Percentiles rank a stretch among this genome's conserved stretches.
These are phyloP conservation scores for Scleropages formosus DNA, from an alignment of 2,797 vertebrate species.

Conservation along the genomic window DNA sequence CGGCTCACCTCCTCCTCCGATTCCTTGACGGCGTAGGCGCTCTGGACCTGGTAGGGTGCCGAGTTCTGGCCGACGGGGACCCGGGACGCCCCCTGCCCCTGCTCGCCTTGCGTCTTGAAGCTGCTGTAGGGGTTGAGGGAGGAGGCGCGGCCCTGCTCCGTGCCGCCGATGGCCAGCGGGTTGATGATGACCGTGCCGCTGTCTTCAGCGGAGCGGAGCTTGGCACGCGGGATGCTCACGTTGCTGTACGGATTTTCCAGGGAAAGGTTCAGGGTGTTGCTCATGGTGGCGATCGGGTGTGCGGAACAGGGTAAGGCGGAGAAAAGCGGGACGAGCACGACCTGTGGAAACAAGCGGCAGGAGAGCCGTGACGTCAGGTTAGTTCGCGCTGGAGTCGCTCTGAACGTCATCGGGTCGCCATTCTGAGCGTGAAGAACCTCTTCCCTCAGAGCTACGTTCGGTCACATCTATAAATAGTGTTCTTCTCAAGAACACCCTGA, in stretches of 20 bases:
- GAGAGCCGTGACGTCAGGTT: too few species aligned
- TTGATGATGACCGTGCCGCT: slow-evolving; percentile 48
- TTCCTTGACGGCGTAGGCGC: slow-evolving; percentile 29
- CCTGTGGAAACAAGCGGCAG: slow-evolving; percentile 21
- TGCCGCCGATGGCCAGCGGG: slow-evolving; percentile 33
- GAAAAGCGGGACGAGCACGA: background rate
- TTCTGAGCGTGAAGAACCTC: too few species aligned
- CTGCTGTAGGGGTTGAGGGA: slow-evolving; percentile 52
- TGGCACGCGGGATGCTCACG: slow-evolving; percentile 61
- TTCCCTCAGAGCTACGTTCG: background rate
- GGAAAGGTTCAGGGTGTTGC: slow-evolving; percentile 57
- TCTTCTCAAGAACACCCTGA: too few species aligned
- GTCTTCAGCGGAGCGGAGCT: slow-evolving; percentile 48
- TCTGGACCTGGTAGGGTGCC: slow-evolving; percentile 12
- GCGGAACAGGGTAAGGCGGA: background rate
- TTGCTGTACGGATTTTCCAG: slow-evolving; percentile 66
- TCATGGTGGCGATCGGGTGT: background rate
- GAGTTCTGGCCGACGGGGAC: slow-evolving; percentile 11
- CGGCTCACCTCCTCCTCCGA: slow-evolving; percentile 18
- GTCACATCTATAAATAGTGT: too few species aligned
- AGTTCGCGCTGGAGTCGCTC: background rate
- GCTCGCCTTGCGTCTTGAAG: slow-evolving; percentile 43
- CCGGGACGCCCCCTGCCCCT: background rate
- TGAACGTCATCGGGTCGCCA: too few species aligned
- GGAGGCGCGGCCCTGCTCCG: background rate